These are phyloP conservation scores for Hydractinia echinata DNA, from an alignment of 30 jellyfish, hydroid and myxozoan species.

Conservation along the genomic window DNA sequence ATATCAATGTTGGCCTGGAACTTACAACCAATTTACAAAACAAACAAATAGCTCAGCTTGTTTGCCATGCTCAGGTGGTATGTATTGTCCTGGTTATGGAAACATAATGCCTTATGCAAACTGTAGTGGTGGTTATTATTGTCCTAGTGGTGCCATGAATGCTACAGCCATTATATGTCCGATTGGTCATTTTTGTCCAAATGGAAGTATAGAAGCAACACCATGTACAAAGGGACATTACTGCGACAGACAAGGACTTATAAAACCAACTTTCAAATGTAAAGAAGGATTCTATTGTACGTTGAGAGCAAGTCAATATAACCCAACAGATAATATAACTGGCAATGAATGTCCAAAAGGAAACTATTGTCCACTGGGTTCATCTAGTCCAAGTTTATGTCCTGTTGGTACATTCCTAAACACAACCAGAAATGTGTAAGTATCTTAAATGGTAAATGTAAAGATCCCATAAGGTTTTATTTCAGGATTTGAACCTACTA, in stretches of 20 bases:
- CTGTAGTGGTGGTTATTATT: constrained; percentile 88
- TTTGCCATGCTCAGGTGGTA: constrained; percentile 75
- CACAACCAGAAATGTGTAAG: constrained; percentile 89
- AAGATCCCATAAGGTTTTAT: too few species aligned
- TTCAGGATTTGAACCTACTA: too few species aligned
- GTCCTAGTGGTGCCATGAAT: constrained; percentile 82
- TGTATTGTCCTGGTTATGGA: constrained; percentile 87
- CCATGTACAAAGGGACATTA: constrained; percentile 83
- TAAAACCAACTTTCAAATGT: constrained; percentile 78
- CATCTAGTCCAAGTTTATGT: constrained; percentile 63
- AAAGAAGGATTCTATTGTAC: constrained; percentile 88
- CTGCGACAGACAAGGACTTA: constrained; percentile 76
- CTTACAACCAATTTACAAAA: constrained; percentile 55
- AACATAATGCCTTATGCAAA: constrained; percentile 44
- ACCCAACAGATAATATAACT: constrained; percentile 80
- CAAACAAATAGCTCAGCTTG: constrained; percentile 81
- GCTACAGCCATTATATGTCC: constrained; percentile 75
- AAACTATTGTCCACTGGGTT: constrained; percentile 73
- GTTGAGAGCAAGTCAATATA: constrained; percentile 55
- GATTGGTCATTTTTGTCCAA: constrained; percentile 80
- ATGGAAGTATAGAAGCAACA: constrained; percentile 58
- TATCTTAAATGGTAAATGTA: background rate
- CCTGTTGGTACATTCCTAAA: constrained; percentile 90
- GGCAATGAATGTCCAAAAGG: constrained; percentile 95
- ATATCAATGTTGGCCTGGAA: constrained; percentile 92